A percentile compares a stretch with the other conserved stretches of the same genome.
Evolutionary conservation across 2,888 invertebrate species (phyloP).

Genomic region (Hybos culiciformis): DNA sequence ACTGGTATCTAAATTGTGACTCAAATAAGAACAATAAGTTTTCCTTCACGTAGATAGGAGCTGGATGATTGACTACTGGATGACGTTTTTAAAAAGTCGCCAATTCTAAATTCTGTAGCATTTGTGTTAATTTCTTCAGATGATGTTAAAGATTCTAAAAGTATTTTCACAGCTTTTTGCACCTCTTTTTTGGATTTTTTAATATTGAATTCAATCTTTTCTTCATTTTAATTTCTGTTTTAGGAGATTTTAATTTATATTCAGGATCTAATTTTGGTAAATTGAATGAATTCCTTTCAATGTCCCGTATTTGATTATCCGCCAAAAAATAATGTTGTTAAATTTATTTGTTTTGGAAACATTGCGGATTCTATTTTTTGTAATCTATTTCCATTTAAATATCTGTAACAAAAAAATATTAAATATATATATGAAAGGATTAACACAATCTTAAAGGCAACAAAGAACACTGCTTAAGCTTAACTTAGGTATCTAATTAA

Average conservation of each 20-base stretch:
- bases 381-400: slow-evolving; percentile 36
- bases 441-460: background rate
- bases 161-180: background rate
- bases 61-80: background rate
- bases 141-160: background rate
- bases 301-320: slow-evolving; percentile 31
- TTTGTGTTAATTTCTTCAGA: no score
- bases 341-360: slow-evolving; percentile 30
- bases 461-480: background rate
- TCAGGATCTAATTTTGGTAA: slow-evolving; percentile 32
- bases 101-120: no score
- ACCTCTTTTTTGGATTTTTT: no score
- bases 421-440: no score
- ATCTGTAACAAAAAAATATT: slow-evolving; percentile 21
- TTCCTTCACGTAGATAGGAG: background rate
- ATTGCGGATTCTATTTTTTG: slow-evolving; percentile 24
- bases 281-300: slow-evolving; percentile 28
- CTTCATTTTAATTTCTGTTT: no score
- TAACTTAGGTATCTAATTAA: background rate
- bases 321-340: slow-evolving; percentile 38
- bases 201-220: no score
- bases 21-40: background rate
- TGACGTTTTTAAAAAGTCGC: no score
- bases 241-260: no score
- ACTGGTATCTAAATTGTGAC: background rate